Conservation (phyloP, 92 coral and sea anemone genomes). For the Epizoanthus scotinus region DNA sequence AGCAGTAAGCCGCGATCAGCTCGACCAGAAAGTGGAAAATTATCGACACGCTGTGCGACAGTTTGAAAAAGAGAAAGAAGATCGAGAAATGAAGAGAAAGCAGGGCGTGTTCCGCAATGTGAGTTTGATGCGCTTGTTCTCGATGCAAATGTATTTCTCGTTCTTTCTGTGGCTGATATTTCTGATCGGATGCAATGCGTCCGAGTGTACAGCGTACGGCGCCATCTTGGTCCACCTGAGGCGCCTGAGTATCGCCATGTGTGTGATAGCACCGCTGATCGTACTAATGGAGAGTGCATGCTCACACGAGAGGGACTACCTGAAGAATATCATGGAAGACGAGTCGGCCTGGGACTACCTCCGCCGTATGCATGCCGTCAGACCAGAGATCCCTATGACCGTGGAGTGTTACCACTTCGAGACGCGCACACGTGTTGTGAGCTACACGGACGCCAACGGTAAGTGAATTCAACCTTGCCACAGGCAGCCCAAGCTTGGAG, state of each 20-base stretch:
- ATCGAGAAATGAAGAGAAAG: conserved; percentile 60
- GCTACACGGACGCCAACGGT: conserved; percentile 74
- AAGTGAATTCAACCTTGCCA: too few relatives aligned
- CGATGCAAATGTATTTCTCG: conserved; percentile 68
- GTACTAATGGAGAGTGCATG: conserved; percentile 64
- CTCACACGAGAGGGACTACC: conserved; percentile 67
- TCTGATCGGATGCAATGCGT: conserved; percentile 54
- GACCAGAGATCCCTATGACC: conserved; percentile 62
- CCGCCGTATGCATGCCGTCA: conserved; percentile 56
- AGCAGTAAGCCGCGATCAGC: conserved; percentile 66
- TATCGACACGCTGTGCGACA: conserved; percentile 58
- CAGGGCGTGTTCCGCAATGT: conserved; percentile 63
- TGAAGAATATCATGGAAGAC: conserved; percentile 67
- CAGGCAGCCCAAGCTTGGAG: too few relatives aligned
- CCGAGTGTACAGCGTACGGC: conserved; percentile 61
- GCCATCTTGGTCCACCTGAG: conserved; percentile 50
- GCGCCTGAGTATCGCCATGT: conserved; percentile 59
- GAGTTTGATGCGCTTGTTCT: conserved; percentile 54
- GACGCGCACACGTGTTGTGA: conserved; percentile 58
- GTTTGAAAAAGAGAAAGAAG: conserved; percentile 50
- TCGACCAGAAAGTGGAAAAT: conserved; percentile 58
- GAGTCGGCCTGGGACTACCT: conserved; percentile 74
- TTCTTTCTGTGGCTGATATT: conserved; percentile 69
- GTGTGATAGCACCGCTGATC: conserved; percentile 50
- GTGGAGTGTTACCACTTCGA: conserved; percentile 84